These are phyloP conservation scores for Onychostoma macrolepis DNA, from an alignment of 2,113 vertebrate species.

Conservation along the genomic window DNA sequence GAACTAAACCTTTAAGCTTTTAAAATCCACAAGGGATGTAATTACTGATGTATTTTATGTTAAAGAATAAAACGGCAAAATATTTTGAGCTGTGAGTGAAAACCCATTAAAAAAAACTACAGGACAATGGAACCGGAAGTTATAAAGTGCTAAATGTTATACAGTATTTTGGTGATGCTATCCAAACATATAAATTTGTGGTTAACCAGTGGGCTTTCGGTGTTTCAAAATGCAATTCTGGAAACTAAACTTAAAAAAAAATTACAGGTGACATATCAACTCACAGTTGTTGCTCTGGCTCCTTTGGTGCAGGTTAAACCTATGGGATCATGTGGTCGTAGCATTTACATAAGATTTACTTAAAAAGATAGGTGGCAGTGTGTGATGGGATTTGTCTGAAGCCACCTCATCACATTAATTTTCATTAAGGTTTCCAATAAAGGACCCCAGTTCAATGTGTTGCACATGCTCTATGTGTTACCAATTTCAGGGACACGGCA, in stretches of 20 bases:
- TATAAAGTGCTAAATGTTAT: background rate
- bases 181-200: too few species aligned
- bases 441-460: background rate
- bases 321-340: background rate
- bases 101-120: background rate
- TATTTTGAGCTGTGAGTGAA: background rate
- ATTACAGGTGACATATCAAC: background rate
- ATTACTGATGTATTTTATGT: background rate
- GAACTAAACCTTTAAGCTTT: background rate
- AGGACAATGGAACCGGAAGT: background rate
- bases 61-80: background rate
- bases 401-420: background rate
- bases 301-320: background rate
- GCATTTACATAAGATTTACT: background rate
- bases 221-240: too few species aligned
- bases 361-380: background rate
- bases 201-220: too few species aligned
- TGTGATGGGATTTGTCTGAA: background rate
- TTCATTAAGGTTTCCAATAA: background rate
- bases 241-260: background rate
- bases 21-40: background rate
- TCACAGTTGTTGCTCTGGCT: background rate
- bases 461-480: background rate
- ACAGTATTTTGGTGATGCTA: background rate
- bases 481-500: background rate